These are phyloP conservation scores for Ashinkailepas kermadecensis DNA, from an alignment of 2,888 invertebrate species.

Conservation along the genomic window DNA sequence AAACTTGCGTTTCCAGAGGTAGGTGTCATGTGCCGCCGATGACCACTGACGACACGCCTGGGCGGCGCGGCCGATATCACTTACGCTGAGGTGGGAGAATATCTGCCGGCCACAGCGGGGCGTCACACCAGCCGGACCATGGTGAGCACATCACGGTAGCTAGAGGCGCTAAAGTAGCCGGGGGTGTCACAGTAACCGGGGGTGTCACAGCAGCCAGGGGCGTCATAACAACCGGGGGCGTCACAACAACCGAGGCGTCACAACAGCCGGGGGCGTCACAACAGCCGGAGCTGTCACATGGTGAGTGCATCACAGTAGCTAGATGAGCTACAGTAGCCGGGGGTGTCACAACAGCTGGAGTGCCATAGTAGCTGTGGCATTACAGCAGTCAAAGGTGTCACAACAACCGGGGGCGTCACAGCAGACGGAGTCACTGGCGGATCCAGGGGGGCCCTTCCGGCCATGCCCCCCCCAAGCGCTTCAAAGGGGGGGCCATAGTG, in stretches of 20 bases:
- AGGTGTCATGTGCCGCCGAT: not conserved
- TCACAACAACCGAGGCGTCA: not conserved
- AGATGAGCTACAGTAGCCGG: too few relatives aligned
- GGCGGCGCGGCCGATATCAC: not conserved
- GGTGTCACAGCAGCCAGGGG: not conserved
- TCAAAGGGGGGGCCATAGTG: too few relatives aligned
- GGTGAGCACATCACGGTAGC: not conserved
- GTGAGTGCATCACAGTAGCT: too few relatives aligned
- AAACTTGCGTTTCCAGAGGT: conserved; percentile 11
- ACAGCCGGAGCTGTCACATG: too few relatives aligned
- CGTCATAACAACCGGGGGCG: not conserved
- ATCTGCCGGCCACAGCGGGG: not conserved
- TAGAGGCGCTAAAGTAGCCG: not conserved
- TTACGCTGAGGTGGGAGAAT: not conserved
- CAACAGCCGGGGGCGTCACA: too few relatives aligned
- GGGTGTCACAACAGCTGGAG: too few relatives aligned
- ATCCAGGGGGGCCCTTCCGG: too few relatives aligned
- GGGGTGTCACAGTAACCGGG: not conserved
- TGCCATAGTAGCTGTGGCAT: too few relatives aligned
- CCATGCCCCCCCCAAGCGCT: too few relatives aligned
- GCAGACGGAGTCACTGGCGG: too few relatives aligned
- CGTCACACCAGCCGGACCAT: not conserved
- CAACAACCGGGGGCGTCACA: too few relatives aligned
- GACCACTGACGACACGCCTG: not conserved
- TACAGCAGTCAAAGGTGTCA: too few relatives aligned